Conservation (phyloP, 2,797 vertebrate genomes). For the Macroramphosus scolopax region DNA sequence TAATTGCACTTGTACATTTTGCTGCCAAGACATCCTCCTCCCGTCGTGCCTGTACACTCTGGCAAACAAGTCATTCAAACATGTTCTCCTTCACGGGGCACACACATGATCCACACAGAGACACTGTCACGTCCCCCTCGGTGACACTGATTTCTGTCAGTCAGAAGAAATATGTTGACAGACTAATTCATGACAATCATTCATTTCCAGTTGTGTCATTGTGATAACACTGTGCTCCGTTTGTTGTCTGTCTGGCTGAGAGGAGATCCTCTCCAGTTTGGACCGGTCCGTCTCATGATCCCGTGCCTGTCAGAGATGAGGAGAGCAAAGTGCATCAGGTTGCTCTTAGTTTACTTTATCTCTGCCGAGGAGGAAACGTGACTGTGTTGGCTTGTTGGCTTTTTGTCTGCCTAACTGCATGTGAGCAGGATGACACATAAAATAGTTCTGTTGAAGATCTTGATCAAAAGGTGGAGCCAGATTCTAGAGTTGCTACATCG, state of each 20-base stretch:
- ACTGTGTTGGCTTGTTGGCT: too few species aligned
- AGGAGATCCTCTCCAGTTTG: slow-evolving; percentile 65
- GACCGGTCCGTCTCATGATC: slow-evolving; percentile 70
- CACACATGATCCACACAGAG: slow-evolving; percentile 38
- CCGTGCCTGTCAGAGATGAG: slow-evolving; percentile 65
- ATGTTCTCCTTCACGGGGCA: slow-evolving; percentile 54
- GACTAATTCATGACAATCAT: slow-evolving; percentile 50
- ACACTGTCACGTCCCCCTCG: slow-evolving; percentile 14
- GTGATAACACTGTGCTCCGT: slow-evolving; percentile 20
- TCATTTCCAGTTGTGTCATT: slow-evolving; percentile 43
- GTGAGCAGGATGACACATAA: too few species aligned
- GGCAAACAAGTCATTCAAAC: slow-evolving; percentile 59
- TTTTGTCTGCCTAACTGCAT: too few species aligned
- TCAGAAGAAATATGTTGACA: slow-evolving; percentile 55
- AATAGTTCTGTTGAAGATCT: too few species aligned
- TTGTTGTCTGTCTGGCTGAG: slow-evolving; percentile 43
- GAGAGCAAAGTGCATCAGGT: too few species aligned
- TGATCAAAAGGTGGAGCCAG: too few species aligned
- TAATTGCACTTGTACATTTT: slow-evolving; percentile 65
- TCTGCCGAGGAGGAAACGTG: too few species aligned
- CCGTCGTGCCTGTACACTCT: slow-evolving; percentile 60
- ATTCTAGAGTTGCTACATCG: too few species aligned
- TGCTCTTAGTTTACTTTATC: too few species aligned
- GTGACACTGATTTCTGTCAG: slow-evolving; percentile 50
- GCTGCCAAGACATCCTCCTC: slow-evolving; percentile 67